Evolutionary conservation across 2,113 vertebrate genomes (phyloP).

Genomic region (Capreolus pygargus): DNA sequence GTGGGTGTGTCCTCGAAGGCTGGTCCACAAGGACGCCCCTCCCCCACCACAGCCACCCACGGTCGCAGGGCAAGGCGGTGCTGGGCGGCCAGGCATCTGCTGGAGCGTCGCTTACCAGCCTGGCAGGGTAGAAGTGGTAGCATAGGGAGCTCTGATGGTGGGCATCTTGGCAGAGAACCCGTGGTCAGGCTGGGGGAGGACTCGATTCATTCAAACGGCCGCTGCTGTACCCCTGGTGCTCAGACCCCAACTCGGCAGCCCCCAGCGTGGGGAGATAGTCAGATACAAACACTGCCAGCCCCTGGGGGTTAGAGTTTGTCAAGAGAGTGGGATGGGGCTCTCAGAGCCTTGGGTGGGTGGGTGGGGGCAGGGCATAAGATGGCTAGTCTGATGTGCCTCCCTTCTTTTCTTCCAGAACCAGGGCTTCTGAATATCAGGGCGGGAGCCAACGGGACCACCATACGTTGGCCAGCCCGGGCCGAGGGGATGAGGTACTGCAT

Average conservation of each 20-base stretch:
- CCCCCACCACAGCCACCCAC: not conserved
- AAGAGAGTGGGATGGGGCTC: not conserved
- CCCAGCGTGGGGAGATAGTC: not conserved
- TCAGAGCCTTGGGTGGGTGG: not conserved
- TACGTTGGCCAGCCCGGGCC: constrained; percentile 8
- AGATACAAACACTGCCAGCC: not conserved
- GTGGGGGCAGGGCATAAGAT: fast-evolving
- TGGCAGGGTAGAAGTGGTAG: not conserved
- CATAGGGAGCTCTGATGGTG: no score
- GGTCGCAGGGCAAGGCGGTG: not conserved
- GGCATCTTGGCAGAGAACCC: not conserved
- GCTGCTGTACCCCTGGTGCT: not conserved
- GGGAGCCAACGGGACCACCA: fast-evolving
- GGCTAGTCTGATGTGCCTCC: fast-evolving
- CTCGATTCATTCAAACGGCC: not conserved
- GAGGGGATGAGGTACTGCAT: constrained; percentile 35
- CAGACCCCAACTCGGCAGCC: not conserved
- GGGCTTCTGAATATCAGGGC: not conserved
- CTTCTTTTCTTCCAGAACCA: not conserved
- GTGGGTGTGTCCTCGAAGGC: not conserved
- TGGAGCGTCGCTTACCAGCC: not conserved
- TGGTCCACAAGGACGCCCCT: fast-evolving
- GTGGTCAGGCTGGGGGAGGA: not conserved
- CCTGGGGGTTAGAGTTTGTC: not conserved
- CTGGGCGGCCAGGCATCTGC: not conserved